Evolutionary conservation across 2,888 invertebrate species (phyloP).

Genomic region (Sympetrum striolatum): DNA sequence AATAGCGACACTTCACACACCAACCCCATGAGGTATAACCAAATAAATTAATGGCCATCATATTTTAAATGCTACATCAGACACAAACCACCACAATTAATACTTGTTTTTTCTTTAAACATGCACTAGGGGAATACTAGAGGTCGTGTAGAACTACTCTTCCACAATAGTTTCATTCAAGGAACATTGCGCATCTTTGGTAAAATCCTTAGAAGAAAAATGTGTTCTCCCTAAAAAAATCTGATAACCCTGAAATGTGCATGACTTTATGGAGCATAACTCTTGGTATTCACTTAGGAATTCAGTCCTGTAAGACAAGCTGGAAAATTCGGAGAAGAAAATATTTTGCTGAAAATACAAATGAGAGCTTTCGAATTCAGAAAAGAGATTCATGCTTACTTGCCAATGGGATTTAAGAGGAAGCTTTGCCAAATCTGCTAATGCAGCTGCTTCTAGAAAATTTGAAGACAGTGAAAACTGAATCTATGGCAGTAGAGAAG

Average conservation of each 20-base stretch:
- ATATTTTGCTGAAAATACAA: not conserved
- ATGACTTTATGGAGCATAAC: not conserved
- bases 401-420: not conserved
- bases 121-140: constrained; percentile 36
- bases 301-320: not conserved
- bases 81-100: constrained; percentile 32
- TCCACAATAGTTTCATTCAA: constrained; percentile 10
- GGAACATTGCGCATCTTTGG: constrained; percentile 37
- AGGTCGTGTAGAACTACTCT: constrained; percentile 12
- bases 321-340: not conserved
- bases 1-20: constrained; percentile 17
- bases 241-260: constrained; percentile 18
- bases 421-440: not conserved
- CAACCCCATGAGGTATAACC: constrained; percentile 30
- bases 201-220: constrained; percentile 23
- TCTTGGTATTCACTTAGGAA: not conserved
- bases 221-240: not conserved
- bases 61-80: constrained; percentile 33
- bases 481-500: not conserved
- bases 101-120: constrained; percentile 11
- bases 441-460: not conserved
- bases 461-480: not conserved
- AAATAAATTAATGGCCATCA: constrained; percentile 34
- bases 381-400: not conserved
- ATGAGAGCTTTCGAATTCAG: not conserved